Percentiles rank a stretch among this genome's conserved stretches.
Evolutionary conservation across 2,113 vertebrate species (phyloP).

Genomic region (Oreochromis niloticus): DNA sequence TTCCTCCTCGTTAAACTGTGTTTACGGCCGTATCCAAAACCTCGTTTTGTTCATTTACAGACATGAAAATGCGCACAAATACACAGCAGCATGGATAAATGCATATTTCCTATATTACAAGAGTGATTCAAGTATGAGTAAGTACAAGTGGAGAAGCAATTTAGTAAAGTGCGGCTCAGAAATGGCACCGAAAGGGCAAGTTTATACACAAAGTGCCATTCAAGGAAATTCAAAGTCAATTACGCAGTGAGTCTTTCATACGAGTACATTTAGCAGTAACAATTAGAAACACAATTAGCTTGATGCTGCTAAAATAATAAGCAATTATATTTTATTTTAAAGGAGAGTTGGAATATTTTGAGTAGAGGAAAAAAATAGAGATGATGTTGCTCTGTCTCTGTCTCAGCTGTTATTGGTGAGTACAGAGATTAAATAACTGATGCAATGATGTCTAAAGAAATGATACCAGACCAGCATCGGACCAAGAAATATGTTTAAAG

Average conservation of each 20-base stretch:
- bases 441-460: not conserved
- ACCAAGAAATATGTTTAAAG: not conserved
- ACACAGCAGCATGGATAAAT: not conserved
- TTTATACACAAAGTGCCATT: not conserved
- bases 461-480: not conserved
- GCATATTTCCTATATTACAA: not conserved
- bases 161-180: not conserved
- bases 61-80: not conserved
- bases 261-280: not conserved
- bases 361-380: not conserved
- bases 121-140: not conserved
- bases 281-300: not conserved
- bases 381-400: not conserved
- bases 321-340: not conserved
- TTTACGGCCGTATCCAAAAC: not conserved
- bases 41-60: not conserved
- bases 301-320: not conserved
- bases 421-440: not conserved
- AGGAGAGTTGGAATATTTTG: fast-evolving
- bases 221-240: not conserved
- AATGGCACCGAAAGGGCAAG: not conserved
- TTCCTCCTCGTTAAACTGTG: not conserved
- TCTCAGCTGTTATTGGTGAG: not conserved
- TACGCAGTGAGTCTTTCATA: not conserved
- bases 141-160: not conserved